Conservation (phyloP, 2,797 vertebrate genomes). For the Molossus molossus region DNA sequence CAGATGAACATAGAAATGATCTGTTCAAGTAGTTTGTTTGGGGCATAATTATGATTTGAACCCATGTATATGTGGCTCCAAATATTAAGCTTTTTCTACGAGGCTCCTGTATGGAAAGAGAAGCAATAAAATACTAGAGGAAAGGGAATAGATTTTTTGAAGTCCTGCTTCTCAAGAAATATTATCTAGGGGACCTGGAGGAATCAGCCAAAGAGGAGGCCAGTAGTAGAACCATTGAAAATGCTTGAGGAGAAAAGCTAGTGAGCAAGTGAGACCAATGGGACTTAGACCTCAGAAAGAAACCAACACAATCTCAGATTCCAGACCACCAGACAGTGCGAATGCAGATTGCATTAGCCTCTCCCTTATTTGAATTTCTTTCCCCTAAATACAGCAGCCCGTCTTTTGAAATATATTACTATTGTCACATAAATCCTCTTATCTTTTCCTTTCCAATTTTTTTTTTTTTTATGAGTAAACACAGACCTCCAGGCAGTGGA, state of each 20-base stretch:
- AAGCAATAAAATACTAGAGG: background rate
- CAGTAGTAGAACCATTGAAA: background rate
- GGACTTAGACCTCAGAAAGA: background rate
- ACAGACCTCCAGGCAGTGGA: slow-evolving; percentile 67
- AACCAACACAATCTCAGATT: background rate
- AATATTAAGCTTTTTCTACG: background rate
- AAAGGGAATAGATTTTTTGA: background rate
- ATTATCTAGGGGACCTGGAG: background rate
- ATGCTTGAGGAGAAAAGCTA: background rate
- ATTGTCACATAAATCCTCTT: slow-evolving; percentile 24
- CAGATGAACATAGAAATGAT: background rate
- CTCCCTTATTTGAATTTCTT: slow-evolving; percentile 27
- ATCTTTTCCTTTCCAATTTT: slow-evolving; percentile 18
- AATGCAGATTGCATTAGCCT: background rate
- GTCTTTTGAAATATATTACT: slow-evolving; percentile 31
- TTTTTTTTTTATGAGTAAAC: slow-evolving; percentile 67
- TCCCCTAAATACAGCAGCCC: background rate
- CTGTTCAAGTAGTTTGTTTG: background rate
- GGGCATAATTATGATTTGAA: background rate
- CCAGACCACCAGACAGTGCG: background rate
- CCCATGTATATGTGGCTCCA: background rate
- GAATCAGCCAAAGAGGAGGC: background rate
- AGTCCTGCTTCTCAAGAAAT: background rate
- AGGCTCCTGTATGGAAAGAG: background rate
- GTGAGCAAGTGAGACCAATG: background rate